Conservation (phyloP, 2,888 invertebrate species). For the Heteromyza rotundicornis region DNA sequence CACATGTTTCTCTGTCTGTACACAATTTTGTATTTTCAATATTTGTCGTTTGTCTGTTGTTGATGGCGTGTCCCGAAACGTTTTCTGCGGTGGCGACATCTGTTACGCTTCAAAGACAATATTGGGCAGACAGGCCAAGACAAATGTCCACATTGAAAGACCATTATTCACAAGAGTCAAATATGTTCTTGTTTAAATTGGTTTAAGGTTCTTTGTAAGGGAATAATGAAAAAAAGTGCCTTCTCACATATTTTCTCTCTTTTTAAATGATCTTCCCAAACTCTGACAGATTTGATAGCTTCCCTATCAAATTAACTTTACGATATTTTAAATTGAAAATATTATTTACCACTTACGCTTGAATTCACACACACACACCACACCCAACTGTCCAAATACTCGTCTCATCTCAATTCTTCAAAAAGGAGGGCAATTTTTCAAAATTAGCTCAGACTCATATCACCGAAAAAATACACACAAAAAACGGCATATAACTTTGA, state of each 20-base stretch:
- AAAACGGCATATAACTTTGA: background rate
- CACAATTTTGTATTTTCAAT: constrained; percentile 17
- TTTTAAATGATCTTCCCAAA: too few species aligned
- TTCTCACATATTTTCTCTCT: too few species aligned
- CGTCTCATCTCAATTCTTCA: too few species aligned
- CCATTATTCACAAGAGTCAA: constrained; percentile 28
- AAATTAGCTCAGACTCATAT: constrained; percentile 13
- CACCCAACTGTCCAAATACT: too few species aligned
- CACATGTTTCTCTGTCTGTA: constrained; percentile 11
- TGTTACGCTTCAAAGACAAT: constrained; percentile 36
- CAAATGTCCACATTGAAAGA: constrained; percentile 36
- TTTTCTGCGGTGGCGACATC: constrained; percentile 35
- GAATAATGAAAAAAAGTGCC: too few species aligned
- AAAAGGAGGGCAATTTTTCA: constrained; percentile 15
- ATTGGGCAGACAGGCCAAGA: constrained; percentile 36
- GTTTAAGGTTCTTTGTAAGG: too few species aligned
- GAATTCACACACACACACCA: background rate
- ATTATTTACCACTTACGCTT: background rate
- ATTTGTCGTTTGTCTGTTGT: constrained; percentile 11
- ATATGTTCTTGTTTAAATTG: too few species aligned
- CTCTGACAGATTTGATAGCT: too few species aligned
- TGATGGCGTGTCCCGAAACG: background rate
- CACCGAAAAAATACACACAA: background rate
- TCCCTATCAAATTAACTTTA: too few species aligned
- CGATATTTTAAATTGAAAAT: too few species aligned